A percentile compares a stretch with the other conserved stretches of the same genome.
Conservation (phyloP, 2,888 invertebrate genomes). For the Chelonus formosanus region DNA sequence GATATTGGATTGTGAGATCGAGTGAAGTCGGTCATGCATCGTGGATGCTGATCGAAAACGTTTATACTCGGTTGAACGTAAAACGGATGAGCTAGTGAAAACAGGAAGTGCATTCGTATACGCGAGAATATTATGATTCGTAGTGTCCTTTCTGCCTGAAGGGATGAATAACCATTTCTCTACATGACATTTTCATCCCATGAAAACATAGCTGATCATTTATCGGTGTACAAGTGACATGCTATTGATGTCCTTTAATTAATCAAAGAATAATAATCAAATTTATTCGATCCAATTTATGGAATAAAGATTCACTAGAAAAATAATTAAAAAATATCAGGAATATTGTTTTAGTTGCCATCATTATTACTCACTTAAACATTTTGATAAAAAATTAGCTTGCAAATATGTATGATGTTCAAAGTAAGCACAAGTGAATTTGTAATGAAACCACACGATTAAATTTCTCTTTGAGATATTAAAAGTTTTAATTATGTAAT, state of each 20-base stretch:
- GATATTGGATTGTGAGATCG: conserved; percentile 35
- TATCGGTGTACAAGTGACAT: conserved; percentile 32
- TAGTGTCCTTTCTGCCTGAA: conserved; percentile 24
- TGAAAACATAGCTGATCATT: conserved; percentile 45
- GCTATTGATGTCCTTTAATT: too few species aligned
- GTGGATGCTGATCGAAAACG: conserved; percentile 34
- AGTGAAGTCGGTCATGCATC: conserved; percentile 34
- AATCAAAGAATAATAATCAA: too few species aligned
- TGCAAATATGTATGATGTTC: too few species aligned
- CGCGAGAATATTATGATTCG: conserved; percentile 37
- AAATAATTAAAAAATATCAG: too few species aligned
- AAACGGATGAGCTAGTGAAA: conserved; percentile 16
- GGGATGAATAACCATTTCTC: not conserved
- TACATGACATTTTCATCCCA: conserved; percentile 45
- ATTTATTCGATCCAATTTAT: too few species aligned
- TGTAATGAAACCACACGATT: not conserved
- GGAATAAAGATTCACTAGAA: too few species aligned
- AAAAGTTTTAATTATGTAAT: conserved; percentile 20
- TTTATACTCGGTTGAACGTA: conserved; percentile 32
- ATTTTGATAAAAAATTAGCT: too few species aligned
- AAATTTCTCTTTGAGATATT: not conserved
- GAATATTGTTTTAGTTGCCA: too few species aligned
- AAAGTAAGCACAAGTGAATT: too few species aligned
- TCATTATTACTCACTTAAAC: too few species aligned
- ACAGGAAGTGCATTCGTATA: conserved; percentile 24